Base-by-base conservation (phyloP, 2,113 vertebrate species). In the Ibidorhyncha struthersii region DNA sequence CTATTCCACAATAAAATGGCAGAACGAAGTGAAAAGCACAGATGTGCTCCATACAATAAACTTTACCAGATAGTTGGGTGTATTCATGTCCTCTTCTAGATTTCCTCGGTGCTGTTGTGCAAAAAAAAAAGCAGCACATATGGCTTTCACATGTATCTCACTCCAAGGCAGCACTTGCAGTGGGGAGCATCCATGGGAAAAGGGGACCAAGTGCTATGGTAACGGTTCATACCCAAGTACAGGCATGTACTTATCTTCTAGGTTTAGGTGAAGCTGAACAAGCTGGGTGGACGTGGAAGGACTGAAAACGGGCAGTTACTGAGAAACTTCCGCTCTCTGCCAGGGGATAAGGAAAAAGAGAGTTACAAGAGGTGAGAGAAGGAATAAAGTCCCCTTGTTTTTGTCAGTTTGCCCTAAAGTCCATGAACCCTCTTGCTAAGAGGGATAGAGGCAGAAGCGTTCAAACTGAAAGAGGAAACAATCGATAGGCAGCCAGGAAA, bases 161-260 rank as follows among this genome's bases (percentile, higher is more conserved):
- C 4, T 50, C 25, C 52, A 55, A 81, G 38, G 62, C 8, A 82
- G 27, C 47, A 30, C 29, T 18, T 67, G 32, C 30, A 34, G 17
- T 30, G 32, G 70, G 40, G 32, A 76, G 32, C 45, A 19, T 25
- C 49, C 26, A 27, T 36, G 22, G 58, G 19, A 38, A 56, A 72
- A 34, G 12, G 25, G 18, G 6, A 52, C 21, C 0, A 0, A 17
- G 8, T 52, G 5, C 40, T 40, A 23, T 36, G 27, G 15, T 20
- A 56, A 67, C 50, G 6, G 27, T 69, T 86, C 47, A 8, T 63
- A 56, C 21, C 36, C 50, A 71, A 50, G 22, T 41, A 62, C 34
- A 62, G 67, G 21, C 7, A 14, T 30, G 20, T 0, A 17, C 16
- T 5, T 69, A 20, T 73, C 14, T 50, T 34, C 26, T 30, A 43